Percentiles rank a stretch among this genome's conserved stretches.
phyloP scores from a whole-genome alignment of 1,140 invertebrate species.

The Trichomalopsis sarcophagae region DNA sequence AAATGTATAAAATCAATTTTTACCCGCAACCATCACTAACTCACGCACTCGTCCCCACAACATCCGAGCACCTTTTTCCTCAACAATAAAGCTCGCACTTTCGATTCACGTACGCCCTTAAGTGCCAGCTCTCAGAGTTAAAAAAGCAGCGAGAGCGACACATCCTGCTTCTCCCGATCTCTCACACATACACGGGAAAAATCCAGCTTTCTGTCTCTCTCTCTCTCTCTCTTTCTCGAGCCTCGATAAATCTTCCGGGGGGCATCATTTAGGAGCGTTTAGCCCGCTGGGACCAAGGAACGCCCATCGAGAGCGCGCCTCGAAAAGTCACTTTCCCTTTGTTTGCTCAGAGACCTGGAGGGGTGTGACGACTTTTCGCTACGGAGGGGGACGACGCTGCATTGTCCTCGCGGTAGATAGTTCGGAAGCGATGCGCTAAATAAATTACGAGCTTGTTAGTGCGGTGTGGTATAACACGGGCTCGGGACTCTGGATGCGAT shows the following conservation, averaged over 20 bases:
- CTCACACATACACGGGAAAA: background rate
- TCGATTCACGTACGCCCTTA: conserved; percentile 7
- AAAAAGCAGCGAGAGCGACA: background rate
- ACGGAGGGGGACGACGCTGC: background rate
- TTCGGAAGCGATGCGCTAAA: conserved; percentile 5
- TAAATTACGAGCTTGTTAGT: conserved; percentile 15
- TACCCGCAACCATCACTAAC: no score
- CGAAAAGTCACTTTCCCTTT: conserved; percentile 50
- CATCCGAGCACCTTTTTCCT: background rate
- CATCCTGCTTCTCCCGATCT: background rate
- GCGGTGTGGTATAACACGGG: background rate
- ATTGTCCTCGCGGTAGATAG: background rate
- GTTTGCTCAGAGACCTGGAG: conserved; percentile 16
- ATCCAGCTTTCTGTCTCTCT: background rate
- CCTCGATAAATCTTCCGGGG: conserved; percentile 43
- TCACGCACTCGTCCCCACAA: no score
- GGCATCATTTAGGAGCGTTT: conserved; percentile 50
- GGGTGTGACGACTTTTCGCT: conserved; percentile 9
- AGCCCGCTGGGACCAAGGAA: conserved; percentile 16
- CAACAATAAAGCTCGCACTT: background rate
- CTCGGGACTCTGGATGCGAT: background rate
- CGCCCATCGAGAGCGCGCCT: background rate
- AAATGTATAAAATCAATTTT: no score
- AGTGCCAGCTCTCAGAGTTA: conserved; percentile 27
- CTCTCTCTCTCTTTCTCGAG: background rate